Evolutionary conservation across 2,797 vertebrate species (phyloP), one percentile per base, ranked within the genome.

Genomic region (Cyprinella venusta): DNA sequence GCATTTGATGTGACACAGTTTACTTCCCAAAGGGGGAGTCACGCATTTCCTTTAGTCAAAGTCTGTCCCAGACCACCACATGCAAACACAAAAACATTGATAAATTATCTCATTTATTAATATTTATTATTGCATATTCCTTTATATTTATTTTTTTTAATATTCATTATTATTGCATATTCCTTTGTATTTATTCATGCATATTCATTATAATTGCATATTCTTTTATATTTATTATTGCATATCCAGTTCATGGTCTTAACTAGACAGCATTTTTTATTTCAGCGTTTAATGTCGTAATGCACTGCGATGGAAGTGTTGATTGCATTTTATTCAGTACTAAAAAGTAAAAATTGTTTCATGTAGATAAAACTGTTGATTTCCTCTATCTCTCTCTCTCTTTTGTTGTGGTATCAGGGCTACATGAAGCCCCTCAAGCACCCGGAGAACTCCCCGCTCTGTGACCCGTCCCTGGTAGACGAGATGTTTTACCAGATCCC

Each of bases 401-500:
- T 33, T 3, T 78, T 71, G 8, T 59, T 38, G 5, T 63, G 50
- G 30, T 63, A 15, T 0, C 91, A 99, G 98, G 97, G 96, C 76
- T 99, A 99, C 91, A 96, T 99, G 98, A 97, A 97, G 91, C 97
- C 98, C 0, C 93, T 99, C 91, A 99, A 99, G 90, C 97, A 98
- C 88, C 95, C 97, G 0, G 98, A 99, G 88, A 94, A 97, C 38
- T 94, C 96, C 0, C 86, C 95, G 87, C 94, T 99, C 7, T 97
- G 97, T 0, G 98, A 99, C 90, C 97, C 97, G 0, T 95, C 96
- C 0, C 94, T 99, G 90, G 98, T 99, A 90, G 98, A 99, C 0
- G 98, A 99, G 94, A 99, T 99, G 95, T 99, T 99, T 1, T 96
- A 96, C 91, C 98, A 99, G 93, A 98, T 99, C 90, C 98, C 98